Percentiles rank a stretch among this genome's conserved stretches.
Evolutionary conservation across 2,113 vertebrate species (phyloP).

Genomic region (Emydura subglobosa): DNA sequence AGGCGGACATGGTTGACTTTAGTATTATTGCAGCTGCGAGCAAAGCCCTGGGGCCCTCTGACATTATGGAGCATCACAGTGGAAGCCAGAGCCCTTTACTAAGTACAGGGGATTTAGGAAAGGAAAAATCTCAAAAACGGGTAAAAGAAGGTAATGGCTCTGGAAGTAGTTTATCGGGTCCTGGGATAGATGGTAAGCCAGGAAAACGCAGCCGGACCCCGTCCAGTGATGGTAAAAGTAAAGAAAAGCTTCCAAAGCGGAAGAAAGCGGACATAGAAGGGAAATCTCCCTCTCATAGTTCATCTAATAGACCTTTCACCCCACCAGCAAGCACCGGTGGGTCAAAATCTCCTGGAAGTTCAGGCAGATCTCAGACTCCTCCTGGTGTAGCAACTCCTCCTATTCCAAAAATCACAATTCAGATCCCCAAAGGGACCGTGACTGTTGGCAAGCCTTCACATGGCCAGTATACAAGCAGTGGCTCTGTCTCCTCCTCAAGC

Average conservation of each 20-base stretch:
- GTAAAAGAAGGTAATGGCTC: constrained; percentile 85
- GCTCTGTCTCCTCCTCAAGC: constrained; percentile 84
- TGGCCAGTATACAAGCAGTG: constrained; percentile 93
- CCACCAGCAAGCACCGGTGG: constrained; percentile 93
- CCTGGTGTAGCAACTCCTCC: constrained; percentile 94
- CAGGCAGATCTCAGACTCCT: constrained; percentile 95
- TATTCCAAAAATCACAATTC: constrained; percentile 98
- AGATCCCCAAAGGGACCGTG: constrained; percentile 95
- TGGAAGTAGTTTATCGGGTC: constrained; percentile 77
- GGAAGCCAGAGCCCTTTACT: constrained; percentile 93
- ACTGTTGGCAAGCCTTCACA: constrained; percentile 95
- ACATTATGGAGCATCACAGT: constrained; percentile 89
- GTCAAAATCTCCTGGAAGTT: constrained; percentile 96
- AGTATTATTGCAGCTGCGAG: constrained; percentile 83
- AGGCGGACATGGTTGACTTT: constrained; percentile 84
- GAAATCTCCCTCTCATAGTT: constrained; percentile 95
- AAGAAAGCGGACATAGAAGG: constrained; percentile 95
- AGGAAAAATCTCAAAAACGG: constrained; percentile 86
- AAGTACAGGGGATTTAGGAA: constrained; percentile 83
- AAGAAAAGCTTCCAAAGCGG: constrained; percentile 95
- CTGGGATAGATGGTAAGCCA: constrained; percentile 88
- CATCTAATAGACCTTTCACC: constrained; percentile 92
- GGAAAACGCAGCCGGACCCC: constrained; percentile 95
- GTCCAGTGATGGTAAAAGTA: constrained; percentile 95
- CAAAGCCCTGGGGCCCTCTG: constrained; percentile 86